A percentile compares a stretch with the other conserved stretches of the same genome.
phyloP scores from a whole-genome alignment of 2,113 vertebrate genomes.

The Leptodactylus fuscus region DNA sequence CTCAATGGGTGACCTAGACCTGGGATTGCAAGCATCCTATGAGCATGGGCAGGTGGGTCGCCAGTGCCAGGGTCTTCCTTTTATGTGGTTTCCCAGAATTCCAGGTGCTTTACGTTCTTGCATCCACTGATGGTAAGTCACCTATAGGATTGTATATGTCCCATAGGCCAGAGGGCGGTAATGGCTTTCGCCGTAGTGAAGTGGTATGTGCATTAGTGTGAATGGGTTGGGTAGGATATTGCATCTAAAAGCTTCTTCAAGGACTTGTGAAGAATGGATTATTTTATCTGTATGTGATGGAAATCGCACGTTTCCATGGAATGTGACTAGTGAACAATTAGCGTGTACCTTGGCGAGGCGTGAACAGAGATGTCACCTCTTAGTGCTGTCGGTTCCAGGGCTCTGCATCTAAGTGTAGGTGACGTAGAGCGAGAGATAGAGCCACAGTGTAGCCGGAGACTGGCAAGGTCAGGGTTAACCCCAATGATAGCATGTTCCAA shows the following conservation, averaged over 20 bases:
- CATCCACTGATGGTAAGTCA: background rate
- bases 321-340: conserved; percentile 1
- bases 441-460: background rate
- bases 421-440: background rate
- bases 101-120: too few relatives aligned
- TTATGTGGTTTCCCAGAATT: too few relatives aligned
- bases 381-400: background rate
- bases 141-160: background rate
- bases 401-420: background rate
- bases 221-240: background rate
- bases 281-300: background rate
- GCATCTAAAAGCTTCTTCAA: conserved; percentile 27
- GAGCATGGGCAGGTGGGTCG: background rate
- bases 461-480: background rate
- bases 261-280: conserved; percentile 9
- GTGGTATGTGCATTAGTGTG: background rate
- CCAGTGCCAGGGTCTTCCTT: background rate
- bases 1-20: background rate
- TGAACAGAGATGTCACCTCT: background rate
- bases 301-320: background rate
- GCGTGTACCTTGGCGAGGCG: background rate
- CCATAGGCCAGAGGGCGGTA: background rate
- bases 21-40: background rate
- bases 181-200: background rate
- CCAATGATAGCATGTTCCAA: background rate